Conservation (phyloP, 2,113 vertebrate species). For the Alethe castanea region DNA sequence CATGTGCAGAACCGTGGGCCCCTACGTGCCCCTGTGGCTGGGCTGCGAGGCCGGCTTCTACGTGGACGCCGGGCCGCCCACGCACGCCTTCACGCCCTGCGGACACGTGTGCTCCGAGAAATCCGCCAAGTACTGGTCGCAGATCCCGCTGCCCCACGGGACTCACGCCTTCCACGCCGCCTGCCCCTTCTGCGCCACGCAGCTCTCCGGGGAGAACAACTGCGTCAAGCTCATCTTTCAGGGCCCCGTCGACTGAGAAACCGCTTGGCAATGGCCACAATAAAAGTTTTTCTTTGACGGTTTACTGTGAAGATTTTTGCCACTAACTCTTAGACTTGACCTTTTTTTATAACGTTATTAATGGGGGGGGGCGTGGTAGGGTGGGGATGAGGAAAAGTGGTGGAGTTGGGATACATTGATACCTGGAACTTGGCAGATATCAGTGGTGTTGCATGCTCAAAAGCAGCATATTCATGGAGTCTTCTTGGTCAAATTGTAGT, state of each 20-base stretch:
- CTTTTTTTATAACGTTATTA: constrained; percentile 70
- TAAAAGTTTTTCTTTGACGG: constrained; percentile 35
- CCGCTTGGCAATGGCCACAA: background rate
- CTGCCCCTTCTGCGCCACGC: constrained; percentile 94
- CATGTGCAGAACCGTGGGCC: constrained; percentile 94
- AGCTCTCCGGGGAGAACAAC: constrained; percentile 87
- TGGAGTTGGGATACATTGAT: constrained; percentile 12
- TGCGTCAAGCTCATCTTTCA: constrained; percentile 96
- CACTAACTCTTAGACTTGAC: constrained; percentile 76
- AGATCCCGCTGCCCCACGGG: constrained; percentile 94
- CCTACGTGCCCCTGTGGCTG: constrained; percentile 95
- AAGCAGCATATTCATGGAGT: constrained; percentile 53
- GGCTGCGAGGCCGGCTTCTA: constrained; percentile 96
- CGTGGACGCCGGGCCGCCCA: constrained; percentile 92
- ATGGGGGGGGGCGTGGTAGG: background rate
- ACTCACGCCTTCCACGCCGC: constrained; percentile 97
- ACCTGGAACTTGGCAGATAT: constrained; percentile 40
- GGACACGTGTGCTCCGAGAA: constrained; percentile 98
- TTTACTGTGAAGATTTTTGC: constrained; percentile 84
- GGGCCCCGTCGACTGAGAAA: constrained; percentile 90
- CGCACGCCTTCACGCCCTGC: constrained; percentile 92
- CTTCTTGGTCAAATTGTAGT: constrained; percentile 60
- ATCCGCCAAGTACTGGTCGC: constrained; percentile 93
- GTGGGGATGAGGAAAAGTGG: background rate
- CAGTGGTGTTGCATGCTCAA: constrained; percentile 62